Base-by-base conservation (phyloP, 1,140 invertebrate species). In the Grapholita molesta region DNA sequence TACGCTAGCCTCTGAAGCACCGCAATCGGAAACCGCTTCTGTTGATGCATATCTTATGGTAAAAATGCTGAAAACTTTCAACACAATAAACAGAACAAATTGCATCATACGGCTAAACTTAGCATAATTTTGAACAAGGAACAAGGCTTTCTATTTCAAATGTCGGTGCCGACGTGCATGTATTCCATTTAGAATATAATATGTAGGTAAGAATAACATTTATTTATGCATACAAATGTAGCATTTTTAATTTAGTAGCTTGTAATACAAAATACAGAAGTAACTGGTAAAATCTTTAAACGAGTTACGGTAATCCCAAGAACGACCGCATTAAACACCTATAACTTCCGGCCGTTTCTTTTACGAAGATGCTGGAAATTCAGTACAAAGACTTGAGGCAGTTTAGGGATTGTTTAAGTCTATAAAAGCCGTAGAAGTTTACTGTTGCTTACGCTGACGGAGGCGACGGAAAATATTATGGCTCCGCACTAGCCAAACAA, bases 1-100 rank as follows among this genome's bases (percentile, higher is more conserved):
- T 0, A 68, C 82, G 32, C 77, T 79, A 21, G 79, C 76, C 32
- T 83, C 85, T 30, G 88, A 90, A 15, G 76, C 83, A 33, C 78
- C 83, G 72, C 82, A 85, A 30, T 88, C 85, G 23, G 86, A 85
- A n/a, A 75, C 81, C 21, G 79, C 74, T 73, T 83, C 84, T 86
- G 76, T 65, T 69, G 68, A 77, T 68, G 55, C 7, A 11, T 28
- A 61, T 8, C 55, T 61, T 30, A 28, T 18, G 18, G 42, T 48
- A 9, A 48, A 8, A 18, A 48, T 48, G 42, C 42, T 48, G 42
- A 48, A 48, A 48, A 7, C n/a, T n/a, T n/a, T n/a, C n/a, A n/a
- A n/a, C n/a, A n/a, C n/a, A n/a, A n/a, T n/a, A n/a, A n/a, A n/a
- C n/a, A n/a, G n/a, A n/a, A n/a, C n/a, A n/a, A n/a, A n/a, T n/a